These are phyloP conservation scores for Hemibagrus guttatus DNA, from an alignment of 2,797 vertebrate species.

Conservation along the genomic window DNA sequence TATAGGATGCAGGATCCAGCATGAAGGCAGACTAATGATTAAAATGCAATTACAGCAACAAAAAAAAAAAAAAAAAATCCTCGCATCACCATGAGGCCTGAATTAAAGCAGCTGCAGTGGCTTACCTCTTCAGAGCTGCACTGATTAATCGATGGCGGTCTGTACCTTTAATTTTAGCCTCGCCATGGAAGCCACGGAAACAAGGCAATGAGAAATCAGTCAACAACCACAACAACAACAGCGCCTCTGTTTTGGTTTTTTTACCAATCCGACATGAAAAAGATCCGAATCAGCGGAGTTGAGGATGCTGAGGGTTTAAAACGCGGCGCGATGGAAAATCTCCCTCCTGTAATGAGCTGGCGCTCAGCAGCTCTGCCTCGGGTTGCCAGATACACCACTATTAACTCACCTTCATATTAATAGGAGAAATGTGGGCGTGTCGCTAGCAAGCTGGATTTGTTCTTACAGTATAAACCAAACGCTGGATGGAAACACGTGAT, in stretches of 20 bases:
- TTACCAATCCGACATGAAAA: not conserved
- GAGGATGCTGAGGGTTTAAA: constrained; percentile 25
- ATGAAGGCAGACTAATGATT: not conserved
- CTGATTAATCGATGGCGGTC: constrained; percentile 58
- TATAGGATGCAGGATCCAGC: not conserved
- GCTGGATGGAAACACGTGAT: no score
- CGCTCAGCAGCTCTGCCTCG: not conserved
- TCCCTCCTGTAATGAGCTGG: not conserved
- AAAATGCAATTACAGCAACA: not conserved
- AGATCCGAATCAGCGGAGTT: not conserved
- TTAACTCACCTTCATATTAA: not conserved
- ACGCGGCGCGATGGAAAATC: constrained; percentile 29
- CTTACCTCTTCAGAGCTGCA: constrained; percentile 41
- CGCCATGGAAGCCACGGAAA: constrained; percentile 40
- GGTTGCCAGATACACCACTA: constrained; percentile 72
- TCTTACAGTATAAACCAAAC: no score
- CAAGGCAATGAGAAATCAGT: not conserved
- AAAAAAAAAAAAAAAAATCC: not conserved
- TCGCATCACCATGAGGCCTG: constrained; percentile 5
- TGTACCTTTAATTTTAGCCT: constrained; percentile 68
- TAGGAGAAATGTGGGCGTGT: not conserved
- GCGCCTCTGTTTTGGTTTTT: not conserved
- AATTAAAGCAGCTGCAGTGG: not conserved
- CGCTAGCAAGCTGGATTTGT: not conserved
- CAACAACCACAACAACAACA: no score